Evolutionary conservation across 2,888 invertebrate genomes (phyloP).

Genomic region (Pseudococcus viburni): DNA sequence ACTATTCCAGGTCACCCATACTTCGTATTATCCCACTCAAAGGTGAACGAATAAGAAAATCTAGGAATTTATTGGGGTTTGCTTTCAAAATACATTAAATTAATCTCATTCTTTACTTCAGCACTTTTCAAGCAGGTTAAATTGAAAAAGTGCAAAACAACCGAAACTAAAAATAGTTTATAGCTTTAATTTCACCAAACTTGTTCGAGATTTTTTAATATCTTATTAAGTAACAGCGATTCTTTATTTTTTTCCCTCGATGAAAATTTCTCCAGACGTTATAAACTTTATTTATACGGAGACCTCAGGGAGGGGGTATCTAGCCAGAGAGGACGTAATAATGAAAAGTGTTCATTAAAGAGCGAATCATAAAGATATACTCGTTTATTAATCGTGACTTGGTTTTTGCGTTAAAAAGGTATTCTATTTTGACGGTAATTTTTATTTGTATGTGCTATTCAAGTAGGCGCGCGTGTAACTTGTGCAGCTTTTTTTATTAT

Average conservation of each 20-base stretch:
- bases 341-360: constrained; percentile 12
- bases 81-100: background rate
- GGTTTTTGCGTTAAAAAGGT: constrained; percentile 25
- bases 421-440: constrained; percentile 22
- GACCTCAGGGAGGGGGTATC: background rate
- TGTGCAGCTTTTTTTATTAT: background rate
- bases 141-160: background rate
- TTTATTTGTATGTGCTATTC: background rate
- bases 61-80: too few relatives aligned
- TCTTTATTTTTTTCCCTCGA: background rate
- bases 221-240: background rate
- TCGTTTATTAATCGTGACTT: constrained; percentile 9
- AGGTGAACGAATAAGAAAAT: too few relatives aligned
- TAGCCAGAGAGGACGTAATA: background rate
- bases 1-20: too few relatives aligned
- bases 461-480: background rate
- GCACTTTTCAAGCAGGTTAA: background rate
- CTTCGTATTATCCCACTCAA: too few relatives aligned
- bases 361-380: constrained; percentile 1
- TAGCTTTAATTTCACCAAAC: background rate
- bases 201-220: background rate
- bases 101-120: background rate
- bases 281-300: background rate
- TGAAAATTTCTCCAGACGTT: background rate
- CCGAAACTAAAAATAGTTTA: background rate